These are phyloP conservation scores for Epinotia ramella DNA, from an alignment of 2,888 invertebrate genomes.

Conservation along the genomic window DNA sequence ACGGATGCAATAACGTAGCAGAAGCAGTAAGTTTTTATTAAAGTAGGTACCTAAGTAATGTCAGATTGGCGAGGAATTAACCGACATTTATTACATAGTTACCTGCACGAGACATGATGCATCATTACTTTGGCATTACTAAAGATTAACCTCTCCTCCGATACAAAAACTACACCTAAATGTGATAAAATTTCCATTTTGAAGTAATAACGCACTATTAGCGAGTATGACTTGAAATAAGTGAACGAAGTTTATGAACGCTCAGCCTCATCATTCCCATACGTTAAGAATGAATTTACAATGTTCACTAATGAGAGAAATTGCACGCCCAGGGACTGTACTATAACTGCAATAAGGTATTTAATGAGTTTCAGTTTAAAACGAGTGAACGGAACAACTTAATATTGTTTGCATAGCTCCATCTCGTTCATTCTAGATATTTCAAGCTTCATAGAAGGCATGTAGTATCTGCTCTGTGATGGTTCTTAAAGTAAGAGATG, in stretches of 20 bases:
- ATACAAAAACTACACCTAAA: no score
- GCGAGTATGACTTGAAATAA: conserved; percentile 43
- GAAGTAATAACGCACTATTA: conserved; percentile 40
- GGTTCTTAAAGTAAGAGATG: conserved; percentile 31
- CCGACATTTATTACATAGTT: conserved; percentile 3
- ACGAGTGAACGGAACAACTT: conserved; percentile 23
- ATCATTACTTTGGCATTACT: conserved; percentile 23
- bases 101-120: conserved; percentile 16
- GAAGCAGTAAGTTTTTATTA: not conserved
- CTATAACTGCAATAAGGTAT: conserved; percentile 69
- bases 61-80: not conserved
- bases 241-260: conserved; percentile 33
- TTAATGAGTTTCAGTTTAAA: conserved; percentile 57
- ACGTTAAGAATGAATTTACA: conserved; percentile 56
- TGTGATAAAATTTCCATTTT: conserved; percentile 40
- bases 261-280: conserved; percentile 25
- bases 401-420: conserved; percentile 12
- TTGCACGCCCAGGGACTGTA: conserved; percentile 57
- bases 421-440: conserved; percentile 29
- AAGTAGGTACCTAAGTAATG: not conserved
- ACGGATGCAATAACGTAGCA: not conserved
- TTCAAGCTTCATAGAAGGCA: conserved; percentile 18
- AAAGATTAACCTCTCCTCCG: no score
- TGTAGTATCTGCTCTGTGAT: conserved; percentile 12
- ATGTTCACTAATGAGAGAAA: conserved; percentile 69